Conservation (phyloP, 2,888 invertebrate species). For the Hypena proboscidalis region DNA sequence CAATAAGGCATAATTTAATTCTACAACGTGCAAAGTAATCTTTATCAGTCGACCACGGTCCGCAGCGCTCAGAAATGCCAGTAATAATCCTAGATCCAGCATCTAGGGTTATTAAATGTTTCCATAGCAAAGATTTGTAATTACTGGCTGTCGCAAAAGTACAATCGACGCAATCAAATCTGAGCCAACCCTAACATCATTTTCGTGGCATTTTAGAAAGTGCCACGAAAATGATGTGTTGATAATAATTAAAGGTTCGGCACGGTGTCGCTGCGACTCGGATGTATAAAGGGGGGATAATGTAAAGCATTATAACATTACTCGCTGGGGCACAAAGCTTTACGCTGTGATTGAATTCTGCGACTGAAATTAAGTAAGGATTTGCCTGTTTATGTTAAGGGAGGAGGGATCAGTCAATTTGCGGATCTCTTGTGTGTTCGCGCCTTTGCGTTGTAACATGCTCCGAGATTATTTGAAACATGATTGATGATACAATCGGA, state of each 20-base stretch:
- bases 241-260: constrained; percentile 85
- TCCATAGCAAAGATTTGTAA: constrained; percentile 13
- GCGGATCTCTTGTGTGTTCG: constrained; percentile 65
- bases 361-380: constrained; percentile 85
- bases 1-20: constrained; percentile 27
- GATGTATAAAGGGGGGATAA: constrained; percentile 74
- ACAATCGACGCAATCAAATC: constrained; percentile 19
- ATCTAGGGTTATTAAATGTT: constrained; percentile 27
- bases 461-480: constrained; percentile 27
- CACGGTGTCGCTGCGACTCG: constrained; percentile 70
- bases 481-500: constrained; percentile 29
- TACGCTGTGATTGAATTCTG: constrained; percentile 84
- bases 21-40: constrained; percentile 37
- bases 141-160: constrained; percentile 11
- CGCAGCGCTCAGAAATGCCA: constrained; percentile 26
- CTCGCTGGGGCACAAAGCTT: constrained; percentile 78
- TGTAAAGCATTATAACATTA: constrained; percentile 83
- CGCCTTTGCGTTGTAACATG: constrained; percentile 53
- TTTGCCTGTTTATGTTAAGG: constrained; percentile 82
- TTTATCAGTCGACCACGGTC: constrained; percentile 41
- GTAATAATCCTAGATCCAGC: constrained; percentile 6
- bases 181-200: constrained; percentile 74
- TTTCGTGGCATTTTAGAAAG: constrained; percentile 66
- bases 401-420: constrained; percentile 79
- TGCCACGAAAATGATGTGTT: constrained; percentile 83